Conservation (phyloP, 2,113 vertebrate species). For the Bos taurus region ARS-UCD2.0 NC_037357.1:17311501-17312000, state of each 20-base stretch:
- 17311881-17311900: not conserved
- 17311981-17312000: not conserved
- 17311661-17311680: not conserved
- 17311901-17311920: not conserved
- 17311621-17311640: not conserved
- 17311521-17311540: not conserved
- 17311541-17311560: not conserved
- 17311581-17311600: not conserved
- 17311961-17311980: not conserved
- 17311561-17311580: not conserved
- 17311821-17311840: not conserved
- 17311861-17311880: not conserved
- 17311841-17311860: not conserved
- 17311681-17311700: not conserved
- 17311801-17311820: not conserved
- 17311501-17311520: conserved; percentile 10
- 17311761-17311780: not conserved
- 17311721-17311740: not conserved
- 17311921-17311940: not conserved
- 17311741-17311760: not conserved
- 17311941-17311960: not conserved
- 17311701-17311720: conserved; percentile 14
- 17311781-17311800: not conserved
- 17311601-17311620: not conserved
- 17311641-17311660: not conserved